A percentile compares a stretch with the other conserved stretches of the same genome.
These are phyloP conservation scores for Planiliza haematocheilus DNA, from an alignment of 2,113 vertebrate species.

Conservation along the genomic window DNA sequence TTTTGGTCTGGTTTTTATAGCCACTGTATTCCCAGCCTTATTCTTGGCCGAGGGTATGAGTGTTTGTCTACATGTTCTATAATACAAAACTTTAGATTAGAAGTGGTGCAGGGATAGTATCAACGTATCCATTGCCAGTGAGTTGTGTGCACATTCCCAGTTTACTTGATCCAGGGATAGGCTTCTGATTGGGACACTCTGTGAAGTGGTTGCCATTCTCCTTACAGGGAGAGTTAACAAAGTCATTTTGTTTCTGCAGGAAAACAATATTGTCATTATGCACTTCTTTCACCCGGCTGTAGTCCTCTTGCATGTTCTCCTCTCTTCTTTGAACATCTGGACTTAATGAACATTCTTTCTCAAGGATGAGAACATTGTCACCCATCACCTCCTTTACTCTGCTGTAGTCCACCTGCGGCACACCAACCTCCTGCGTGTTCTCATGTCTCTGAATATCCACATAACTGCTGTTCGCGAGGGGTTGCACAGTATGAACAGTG, in stretches of 20 bases:
- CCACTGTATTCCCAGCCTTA: too few relatives aligned
- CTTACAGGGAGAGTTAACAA: not conserved
- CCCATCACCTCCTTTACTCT: conserved; percentile 82
- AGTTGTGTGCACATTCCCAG: conserved; percentile 10
- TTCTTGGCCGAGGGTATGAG: too few relatives aligned
- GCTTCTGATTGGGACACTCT: conserved; percentile 26
- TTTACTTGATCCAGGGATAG: not conserved
- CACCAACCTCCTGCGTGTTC: conserved; percentile 72
- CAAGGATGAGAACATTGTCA: conserved; percentile 81
- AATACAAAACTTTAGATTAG: too few relatives aligned
- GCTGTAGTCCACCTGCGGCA: conserved; percentile 84
- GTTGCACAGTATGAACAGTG: not conserved
- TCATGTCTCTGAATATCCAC: conserved; percentile 83
- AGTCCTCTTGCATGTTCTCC: conserved; percentile 76
- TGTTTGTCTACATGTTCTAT: too few relatives aligned
- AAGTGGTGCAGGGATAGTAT: conserved; percentile 25
- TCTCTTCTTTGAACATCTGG: conserved; percentile 78
- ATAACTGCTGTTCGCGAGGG: conserved; percentile 77
- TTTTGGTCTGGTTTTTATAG: too few relatives aligned
- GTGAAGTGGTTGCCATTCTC: conserved; percentile 9
- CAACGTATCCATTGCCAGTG: conserved; percentile 59
- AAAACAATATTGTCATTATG: conserved; percentile 80
- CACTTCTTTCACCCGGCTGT: conserved; percentile 87
- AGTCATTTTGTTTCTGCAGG: conserved; percentile 79
- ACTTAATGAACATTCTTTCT: conserved; percentile 78